Evolutionary conservation across 2,113 vertebrate species (phyloP).

Genomic region (Gallinago paraguaiae): DNA sequence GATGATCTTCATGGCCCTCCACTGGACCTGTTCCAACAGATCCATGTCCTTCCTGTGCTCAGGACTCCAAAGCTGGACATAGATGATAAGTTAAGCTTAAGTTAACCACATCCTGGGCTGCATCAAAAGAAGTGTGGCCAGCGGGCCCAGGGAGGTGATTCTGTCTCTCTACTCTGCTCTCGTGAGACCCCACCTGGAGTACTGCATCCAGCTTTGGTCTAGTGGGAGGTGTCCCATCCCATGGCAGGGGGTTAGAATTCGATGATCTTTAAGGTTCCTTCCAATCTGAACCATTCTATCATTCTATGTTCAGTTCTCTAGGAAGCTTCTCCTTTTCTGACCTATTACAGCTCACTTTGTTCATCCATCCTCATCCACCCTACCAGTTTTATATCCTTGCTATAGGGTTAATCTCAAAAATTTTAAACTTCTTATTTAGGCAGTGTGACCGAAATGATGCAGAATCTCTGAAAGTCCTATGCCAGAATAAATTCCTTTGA

Average conservation of each 20-base stretch:
- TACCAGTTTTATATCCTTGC: neutral
- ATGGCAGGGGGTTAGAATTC: too few species aligned
- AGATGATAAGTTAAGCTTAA: neutral
- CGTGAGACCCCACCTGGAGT: too few species aligned
- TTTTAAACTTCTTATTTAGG: neutral
- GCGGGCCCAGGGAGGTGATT: too few species aligned
- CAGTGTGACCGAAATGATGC: neutral
- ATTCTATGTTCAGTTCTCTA: neutral
- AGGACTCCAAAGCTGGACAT: neutral
- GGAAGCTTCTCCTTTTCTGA: neutral
- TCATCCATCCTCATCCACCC: neutral
- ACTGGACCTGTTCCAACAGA: neutral
- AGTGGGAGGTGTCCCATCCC: too few species aligned
- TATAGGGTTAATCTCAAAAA: neutral
- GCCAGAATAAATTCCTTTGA: neutral
- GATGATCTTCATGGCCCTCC: neutral
- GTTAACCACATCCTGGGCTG: too few species aligned
- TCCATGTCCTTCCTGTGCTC: neutral
- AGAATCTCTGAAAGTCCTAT: neutral
- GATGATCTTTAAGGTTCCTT: too few species aligned
- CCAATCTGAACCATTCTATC: too few species aligned
- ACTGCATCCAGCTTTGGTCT: too few species aligned
- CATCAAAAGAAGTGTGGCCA: too few species aligned
- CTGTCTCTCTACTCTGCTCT: too few species aligned
- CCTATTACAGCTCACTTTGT: neutral